These are phyloP conservation scores for Sorex araneus DNA, from an alignment of 2,113 vertebrate species.

Conservation along the genomic window DNA sequence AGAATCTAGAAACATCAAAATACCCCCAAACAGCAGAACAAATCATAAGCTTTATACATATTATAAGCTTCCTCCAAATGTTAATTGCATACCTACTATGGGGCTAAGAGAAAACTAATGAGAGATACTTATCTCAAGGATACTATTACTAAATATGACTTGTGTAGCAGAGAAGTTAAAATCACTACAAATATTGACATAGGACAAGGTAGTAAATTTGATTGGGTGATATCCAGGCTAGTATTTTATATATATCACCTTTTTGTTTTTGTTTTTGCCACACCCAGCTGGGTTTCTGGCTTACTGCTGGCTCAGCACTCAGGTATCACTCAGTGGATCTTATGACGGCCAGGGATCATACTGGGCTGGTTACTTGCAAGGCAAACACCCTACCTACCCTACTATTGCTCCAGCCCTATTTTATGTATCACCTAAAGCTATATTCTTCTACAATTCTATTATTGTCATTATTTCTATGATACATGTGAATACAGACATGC, in stretches of 20 bases:
- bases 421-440: background rate
- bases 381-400: too few species aligned
- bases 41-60: background rate
- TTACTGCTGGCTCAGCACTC: too few species aligned
- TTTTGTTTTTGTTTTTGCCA: too few species aligned
- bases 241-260: background rate
- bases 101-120: background rate
- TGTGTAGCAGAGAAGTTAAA: background rate
- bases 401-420: too few species aligned
- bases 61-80: background rate
- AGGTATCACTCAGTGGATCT: too few species aligned
- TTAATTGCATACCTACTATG: background rate
- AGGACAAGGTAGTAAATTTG: background rate
- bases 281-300: too few species aligned
- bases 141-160: background rate
- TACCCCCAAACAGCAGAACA: background rate
- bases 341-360: too few species aligned
- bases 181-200: background rate
- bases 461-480: background rate
- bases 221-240: background rate
- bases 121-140: background rate
- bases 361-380: too few species aligned
- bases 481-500: background rate
- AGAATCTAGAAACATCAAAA: constrained; percentile 25
- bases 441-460: background rate